Conservation (phyloP, 92 coral and sea anemone genomes). For the Parazoanthus darwini region DNA sequence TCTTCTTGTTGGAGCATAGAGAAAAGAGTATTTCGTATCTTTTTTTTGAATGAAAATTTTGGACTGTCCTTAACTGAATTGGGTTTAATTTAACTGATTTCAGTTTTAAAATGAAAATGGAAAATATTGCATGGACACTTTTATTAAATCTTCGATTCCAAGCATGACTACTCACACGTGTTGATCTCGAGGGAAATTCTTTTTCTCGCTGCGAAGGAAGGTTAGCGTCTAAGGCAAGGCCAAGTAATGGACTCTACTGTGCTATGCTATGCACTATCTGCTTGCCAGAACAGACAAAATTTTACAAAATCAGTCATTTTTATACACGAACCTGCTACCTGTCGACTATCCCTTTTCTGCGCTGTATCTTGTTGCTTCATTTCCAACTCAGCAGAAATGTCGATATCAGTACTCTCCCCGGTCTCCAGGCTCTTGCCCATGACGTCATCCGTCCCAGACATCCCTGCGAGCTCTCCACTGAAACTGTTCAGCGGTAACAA, state of each 20-base stretch:
- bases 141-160: too few relatives aligned
- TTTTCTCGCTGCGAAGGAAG: too few relatives aligned
- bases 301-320: neutral
- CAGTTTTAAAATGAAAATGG: too few relatives aligned
- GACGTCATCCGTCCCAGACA: constrained; percentile 5
- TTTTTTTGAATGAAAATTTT: too few relatives aligned
- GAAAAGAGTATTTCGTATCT: too few relatives aligned
- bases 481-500: constrained; percentile 1
- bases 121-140: too few relatives aligned
- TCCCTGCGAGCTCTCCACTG: constrained; percentile 13
- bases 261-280: neutral
- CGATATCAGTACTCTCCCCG: neutral
- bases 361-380: neutral
- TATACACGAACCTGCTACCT: neutral
- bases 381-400: constrained; percentile 13
- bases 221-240: too few relatives aligned
- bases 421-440: constrained; percentile 1
- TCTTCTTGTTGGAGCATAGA: too few relatives aligned
- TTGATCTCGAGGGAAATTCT: too few relatives aligned
- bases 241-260: neutral
- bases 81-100: too few relatives aligned
- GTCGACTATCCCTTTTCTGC: neutral
- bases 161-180: too few relatives aligned
- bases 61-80: too few relatives aligned
- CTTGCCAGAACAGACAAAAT: neutral